phyloP scores from a whole-genome alignment of 2,113 vertebrate genomes.

The Siniperca knerii region DNA sequence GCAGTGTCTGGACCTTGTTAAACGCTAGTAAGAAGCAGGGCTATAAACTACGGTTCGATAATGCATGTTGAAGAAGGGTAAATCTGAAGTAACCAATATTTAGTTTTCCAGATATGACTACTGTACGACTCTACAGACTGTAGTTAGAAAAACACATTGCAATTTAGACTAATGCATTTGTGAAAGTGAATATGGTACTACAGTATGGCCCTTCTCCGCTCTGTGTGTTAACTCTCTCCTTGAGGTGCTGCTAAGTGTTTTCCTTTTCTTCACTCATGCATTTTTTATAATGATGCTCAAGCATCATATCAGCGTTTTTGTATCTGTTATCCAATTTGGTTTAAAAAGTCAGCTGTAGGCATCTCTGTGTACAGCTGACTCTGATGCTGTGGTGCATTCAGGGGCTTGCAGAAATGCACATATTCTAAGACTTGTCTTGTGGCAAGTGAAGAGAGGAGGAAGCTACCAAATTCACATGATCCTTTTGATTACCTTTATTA shows the following conservation, averaged over 20 bases:
- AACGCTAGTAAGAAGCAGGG: background rate
- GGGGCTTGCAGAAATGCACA: background rate
- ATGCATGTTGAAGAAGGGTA: background rate
- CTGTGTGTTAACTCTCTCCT: constrained; percentile 4
- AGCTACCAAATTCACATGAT: background rate
- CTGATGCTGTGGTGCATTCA: constrained; percentile 29
- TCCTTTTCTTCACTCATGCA: background rate
- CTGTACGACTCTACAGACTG: background rate
- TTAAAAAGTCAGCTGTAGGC: background rate
- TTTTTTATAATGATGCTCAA: constrained; percentile 6
- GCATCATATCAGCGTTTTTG: background rate
- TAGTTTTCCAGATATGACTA: background rate
- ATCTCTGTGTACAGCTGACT: background rate
- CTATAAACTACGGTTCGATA: background rate
- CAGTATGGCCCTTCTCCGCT: background rate
- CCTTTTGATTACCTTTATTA: background rate
- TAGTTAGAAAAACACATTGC: background rate
- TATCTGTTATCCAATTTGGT: constrained; percentile 1
- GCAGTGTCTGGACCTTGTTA: background rate
- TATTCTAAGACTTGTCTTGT: background rate
- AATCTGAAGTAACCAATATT: background rate
- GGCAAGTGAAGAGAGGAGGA: background rate
- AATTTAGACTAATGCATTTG: background rate
- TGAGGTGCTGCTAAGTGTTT: background rate
- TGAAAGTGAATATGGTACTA: constrained; percentile 3